Base-by-base conservation (phyloP, 1,140 invertebrate genomes). In the Zaprionus lachaisei region DNA sequence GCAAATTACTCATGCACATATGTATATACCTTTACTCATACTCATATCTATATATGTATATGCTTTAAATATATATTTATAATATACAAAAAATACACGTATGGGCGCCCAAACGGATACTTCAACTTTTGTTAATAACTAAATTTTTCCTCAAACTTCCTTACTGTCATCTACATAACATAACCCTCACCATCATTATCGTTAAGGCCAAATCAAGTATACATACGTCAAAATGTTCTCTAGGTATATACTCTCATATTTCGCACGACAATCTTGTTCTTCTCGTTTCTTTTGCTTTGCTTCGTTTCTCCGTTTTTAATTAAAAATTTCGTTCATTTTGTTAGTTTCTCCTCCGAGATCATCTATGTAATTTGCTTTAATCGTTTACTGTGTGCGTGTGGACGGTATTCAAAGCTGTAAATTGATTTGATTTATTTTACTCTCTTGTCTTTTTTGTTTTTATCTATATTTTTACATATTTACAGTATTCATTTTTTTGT, bases 391-490 rank as follows among this genome's bases (percentile, higher is more conserved):
- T 89, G 81, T 91, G 89, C 89, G 91, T 91, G 91, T 92, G 91
- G 91, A 92, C 91, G 91, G 91, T 92, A 85, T 92, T 92, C 91
- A 92, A 92, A 92, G 91, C 91, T 92, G 89, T 92, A 92, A 91
- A 89, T 92, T 90, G 86, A 91, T 83, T 83, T 82, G 77, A 86
- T 85, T 85, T 90, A 77, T 86, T 81, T 72, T 81, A 78, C 57
- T 78, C 66, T 82, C 60, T 76, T 73, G 44, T 34, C 31, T 63
- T 65, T 55, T 37, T 79, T 62, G 34, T 31, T 54, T 26, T 76
- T 74, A 51, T 72, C 68, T 79, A 73, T 73, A 56, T 89, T 80
- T 84, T 80, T 92, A 92, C 83, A 92, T 86, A 92, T 91, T 84
- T 91, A 91, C 89, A 91, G 68, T 72, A 60, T 73, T 78, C 71